A percentile compares a stretch with the other conserved stretches of the same genome.
Evolutionary conservation across 2,113 vertebrate genomes (phyloP).

Genomic region (Rhinolophus sinicus): DNA sequence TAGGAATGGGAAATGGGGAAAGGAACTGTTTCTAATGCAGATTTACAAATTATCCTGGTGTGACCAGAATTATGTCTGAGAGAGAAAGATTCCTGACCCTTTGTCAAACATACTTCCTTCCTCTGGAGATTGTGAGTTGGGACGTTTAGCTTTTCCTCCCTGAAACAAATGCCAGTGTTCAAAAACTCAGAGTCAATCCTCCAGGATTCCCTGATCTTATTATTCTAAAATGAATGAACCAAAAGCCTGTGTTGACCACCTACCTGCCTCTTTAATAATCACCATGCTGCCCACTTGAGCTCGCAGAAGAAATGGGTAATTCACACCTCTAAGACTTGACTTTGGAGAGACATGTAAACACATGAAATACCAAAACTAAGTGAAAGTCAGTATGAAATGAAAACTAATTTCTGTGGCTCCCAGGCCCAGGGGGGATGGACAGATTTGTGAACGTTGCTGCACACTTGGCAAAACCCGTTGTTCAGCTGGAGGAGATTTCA

Average conservation of each 20-base stretch:
- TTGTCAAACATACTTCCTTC: conserved; percentile 53
- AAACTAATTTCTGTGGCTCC: not conserved
- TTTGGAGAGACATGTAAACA: not conserved
- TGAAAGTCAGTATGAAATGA: not conserved
- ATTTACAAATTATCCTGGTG: conserved; percentile 60
- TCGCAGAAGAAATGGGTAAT: not conserved
- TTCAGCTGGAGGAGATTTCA: conserved; percentile 43
- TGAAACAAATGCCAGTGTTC: not conserved
- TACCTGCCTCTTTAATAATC: not conserved
- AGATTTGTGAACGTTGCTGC: not conserved
- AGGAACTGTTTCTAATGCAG: conserved; percentile 43
- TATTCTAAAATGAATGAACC: not conserved
- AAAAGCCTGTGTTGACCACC: not conserved
- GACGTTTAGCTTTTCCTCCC: conserved; percentile 46
- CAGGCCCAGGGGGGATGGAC: not conserved
- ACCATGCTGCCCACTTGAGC: not conserved
- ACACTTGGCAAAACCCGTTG: not conserved
- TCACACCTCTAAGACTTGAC: not conserved
- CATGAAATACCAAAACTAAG: not conserved
- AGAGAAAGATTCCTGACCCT: not conserved
- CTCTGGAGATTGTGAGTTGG: not conserved
- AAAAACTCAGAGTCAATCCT: not conserved
- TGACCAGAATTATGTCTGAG: conserved; percentile 51
- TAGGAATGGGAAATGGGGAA: conserved; percentile 57
- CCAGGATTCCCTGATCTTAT: not conserved